These are phyloP conservation scores for Lordiphosa fenestrarum DNA, from an alignment of 2,888 invertebrate genomes.

Conservation along the genomic window DNA sequence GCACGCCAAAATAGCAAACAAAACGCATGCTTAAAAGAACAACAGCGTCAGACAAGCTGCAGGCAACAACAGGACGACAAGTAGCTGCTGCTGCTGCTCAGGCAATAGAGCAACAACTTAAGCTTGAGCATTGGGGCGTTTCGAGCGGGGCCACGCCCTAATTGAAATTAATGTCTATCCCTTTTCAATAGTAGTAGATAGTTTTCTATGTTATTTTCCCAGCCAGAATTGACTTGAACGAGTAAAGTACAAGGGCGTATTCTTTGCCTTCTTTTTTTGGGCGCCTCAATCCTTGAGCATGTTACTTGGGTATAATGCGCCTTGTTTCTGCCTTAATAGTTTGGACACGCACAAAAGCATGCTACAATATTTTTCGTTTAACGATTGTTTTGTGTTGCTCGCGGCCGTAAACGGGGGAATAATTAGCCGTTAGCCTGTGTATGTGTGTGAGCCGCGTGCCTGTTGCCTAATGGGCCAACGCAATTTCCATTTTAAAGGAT, in stretches of 20 bases:
- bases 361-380: slow-evolving; percentile 70
- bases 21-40: slow-evolving; percentile 48
- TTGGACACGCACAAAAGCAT: slow-evolving; percentile 64
- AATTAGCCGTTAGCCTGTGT: slow-evolving; percentile 59
- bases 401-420: slow-evolving; percentile 67
- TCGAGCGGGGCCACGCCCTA: slow-evolving; percentile 47
- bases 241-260: neutral
- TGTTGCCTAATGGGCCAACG: slow-evolving; percentile 46
- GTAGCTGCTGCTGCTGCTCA: slow-evolving; percentile 19
- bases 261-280: slow-evolving; percentile 3
- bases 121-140: slow-evolving; percentile 44
- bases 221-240: slow-evolving; percentile 26
- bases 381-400: slow-evolving; percentile 67
- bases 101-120: slow-evolving; percentile 18
- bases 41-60: slow-evolving; percentile 29
- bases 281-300: neutral
- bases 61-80: slow-evolving; percentile 38
- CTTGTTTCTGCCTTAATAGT: slow-evolving; percentile 47
- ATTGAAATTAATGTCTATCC: slow-evolving; percentile 75
- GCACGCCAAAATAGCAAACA: slow-evolving; percentile 54
- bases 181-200: slow-evolving; percentile 48
- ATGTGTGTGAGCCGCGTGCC: slow-evolving; percentile 6
- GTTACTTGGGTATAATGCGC: slow-evolving; percentile 3
- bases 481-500: slow-evolving; percentile 63
- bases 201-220: slow-evolving; percentile 11